Evolutionary conservation across 2,113 vertebrate species (phyloP).

Genomic region (Rhizomys pruinosus): DNA sequence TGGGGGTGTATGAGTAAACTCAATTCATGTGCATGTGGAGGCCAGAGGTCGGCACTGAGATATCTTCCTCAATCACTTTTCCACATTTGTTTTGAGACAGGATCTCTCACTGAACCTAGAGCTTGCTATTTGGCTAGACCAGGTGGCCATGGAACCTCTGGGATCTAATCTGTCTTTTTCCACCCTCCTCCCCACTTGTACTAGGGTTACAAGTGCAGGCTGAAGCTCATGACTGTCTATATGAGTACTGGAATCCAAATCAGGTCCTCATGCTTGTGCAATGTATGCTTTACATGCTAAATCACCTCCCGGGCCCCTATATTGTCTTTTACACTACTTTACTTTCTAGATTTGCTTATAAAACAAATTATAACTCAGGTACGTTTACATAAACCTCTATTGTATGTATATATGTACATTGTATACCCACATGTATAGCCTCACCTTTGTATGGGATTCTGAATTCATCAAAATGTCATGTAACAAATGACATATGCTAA

Average conservation of each 20-base stretch:
- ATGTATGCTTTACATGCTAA: neutral
- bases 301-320: neutral
- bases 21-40: neutral
- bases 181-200: no score
- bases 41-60: neutral
- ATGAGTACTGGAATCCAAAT: neutral
- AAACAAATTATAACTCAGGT: neutral
- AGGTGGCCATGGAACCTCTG: neutral
- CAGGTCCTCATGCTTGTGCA: neutral
- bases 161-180: neutral
- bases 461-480: constrained; percentile 2
- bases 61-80: neutral
- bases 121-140: neutral
- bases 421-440: neutral
- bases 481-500: neutral
- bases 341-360: constrained; percentile 28
- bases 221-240: no score
- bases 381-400: neutral
- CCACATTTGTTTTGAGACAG: no score
- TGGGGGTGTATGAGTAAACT: neutral
- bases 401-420: neutral
- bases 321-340: neutral
- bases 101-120: neutral
- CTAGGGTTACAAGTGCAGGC: neutral
- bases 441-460: neutral